Evolutionary conservation across 2,113 vertebrate genomes (phyloP), one percentile per base, ranked within the genome.

Genomic region (Heliornis fulica): DNA sequence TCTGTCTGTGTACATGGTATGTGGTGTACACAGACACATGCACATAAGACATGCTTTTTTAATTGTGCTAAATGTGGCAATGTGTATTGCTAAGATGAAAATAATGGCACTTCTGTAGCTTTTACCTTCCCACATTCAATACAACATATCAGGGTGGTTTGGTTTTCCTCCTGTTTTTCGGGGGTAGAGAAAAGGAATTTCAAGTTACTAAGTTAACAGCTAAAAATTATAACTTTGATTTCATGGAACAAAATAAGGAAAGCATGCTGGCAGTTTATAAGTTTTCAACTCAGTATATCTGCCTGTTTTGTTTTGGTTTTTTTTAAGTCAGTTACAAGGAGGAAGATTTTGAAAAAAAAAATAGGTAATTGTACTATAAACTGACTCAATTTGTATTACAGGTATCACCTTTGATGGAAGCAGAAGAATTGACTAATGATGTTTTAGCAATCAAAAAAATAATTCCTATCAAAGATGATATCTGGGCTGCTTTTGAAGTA

Each of bases 401-500:
- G 99, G 96, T 99, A 57, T 99, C 99, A 54, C 99, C 99, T 84
- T 97, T 98, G 95, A 99, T 98, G 98, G 97, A 98, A 89, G 98
- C 99, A 28, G 97, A 97, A 51, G 99, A 99, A 96, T 97, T 99
- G 54, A 98, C 98, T 70, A 98, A 97, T 84, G 98, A 98, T 13
- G 97, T 98, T 65, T 96, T 99, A 95, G 98, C 97, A 75, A 98
- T 99, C 97, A 99, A 97, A 97, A 99, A 98, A 59, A 94, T 99
- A 61, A 60, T 96, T 86, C 94, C 98, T 32, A 70, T 80, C 7
- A 96, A 97, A 46, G 98, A 97, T 13, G 98, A 98, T 92, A 74
- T 97, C 54, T 99, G 99, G 99, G 98, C 98, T 84, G 98, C 98
- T 38, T 99, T 99, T 97, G 99, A 99, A 98, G 99, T 99, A 59